These are phyloP conservation scores for Eupithecia subumbrata DNA, from an alignment of 2,888 invertebrate species.

Conservation along the genomic window DNA sequence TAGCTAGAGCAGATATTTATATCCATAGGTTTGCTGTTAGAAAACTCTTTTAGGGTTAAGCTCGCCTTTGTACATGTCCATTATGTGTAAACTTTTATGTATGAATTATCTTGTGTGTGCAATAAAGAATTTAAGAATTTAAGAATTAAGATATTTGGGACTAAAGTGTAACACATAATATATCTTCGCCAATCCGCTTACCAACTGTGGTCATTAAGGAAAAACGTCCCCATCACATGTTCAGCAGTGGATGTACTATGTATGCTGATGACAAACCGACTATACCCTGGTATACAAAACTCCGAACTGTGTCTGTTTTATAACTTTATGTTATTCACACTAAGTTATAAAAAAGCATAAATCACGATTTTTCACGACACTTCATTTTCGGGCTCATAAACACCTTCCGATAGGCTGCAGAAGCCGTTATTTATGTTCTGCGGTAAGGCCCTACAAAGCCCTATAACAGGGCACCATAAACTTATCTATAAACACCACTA, in stretches of 20 bases:
- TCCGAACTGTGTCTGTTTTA: neutral
- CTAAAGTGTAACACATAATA: no score
- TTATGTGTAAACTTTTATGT: no score
- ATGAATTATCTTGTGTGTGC: no score
- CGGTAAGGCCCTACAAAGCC: constrained; percentile 17
- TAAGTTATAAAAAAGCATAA: constrained; percentile 22
- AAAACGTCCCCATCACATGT: no score
- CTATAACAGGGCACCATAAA: constrained; percentile 17
- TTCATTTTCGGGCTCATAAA: constrained; percentile 34
- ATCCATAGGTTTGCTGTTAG: no score
- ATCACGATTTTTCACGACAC: constrained; percentile 25
- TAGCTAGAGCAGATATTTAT: neutral
- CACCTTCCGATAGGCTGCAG: constrained; percentile 29
- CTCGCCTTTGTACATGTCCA: no score
- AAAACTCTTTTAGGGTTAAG: no score
- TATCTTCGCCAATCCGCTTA: neutral
- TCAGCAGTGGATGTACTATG: no score
- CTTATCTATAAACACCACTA: constrained; percentile 16
- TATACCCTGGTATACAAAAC: neutral
- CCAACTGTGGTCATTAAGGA: neutral
- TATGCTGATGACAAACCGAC: no score
- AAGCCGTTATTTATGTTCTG: constrained; percentile 29
- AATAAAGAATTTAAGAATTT: no score
- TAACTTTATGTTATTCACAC: neutral
- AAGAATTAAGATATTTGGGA: no score